phyloP scores from a whole-genome alignment of 1,140 invertebrate species.

The Megathymus violae region DNA sequence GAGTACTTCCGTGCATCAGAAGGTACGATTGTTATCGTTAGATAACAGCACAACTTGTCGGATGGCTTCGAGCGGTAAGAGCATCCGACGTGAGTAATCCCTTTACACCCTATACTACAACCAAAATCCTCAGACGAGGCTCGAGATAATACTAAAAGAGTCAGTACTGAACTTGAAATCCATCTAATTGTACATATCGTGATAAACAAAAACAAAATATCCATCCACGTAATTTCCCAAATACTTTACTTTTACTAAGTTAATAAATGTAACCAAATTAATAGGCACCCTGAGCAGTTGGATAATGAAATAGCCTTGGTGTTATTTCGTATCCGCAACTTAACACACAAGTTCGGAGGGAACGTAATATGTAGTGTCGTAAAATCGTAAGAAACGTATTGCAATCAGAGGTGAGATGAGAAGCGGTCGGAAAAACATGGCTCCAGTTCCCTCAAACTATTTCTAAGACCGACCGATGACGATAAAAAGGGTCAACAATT shows the following conservation, averaged over 20 bases:
- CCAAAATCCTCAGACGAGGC: too few species aligned
- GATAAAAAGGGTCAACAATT: slow-evolving; percentile 62
- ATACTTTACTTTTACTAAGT: slow-evolving; percentile 1
- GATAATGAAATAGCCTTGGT: slow-evolving; percentile 28
- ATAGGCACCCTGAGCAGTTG: slow-evolving; percentile 1
- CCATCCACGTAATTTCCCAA: background rate
- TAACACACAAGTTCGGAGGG: slow-evolving; percentile 48
- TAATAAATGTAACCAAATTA: slow-evolving; percentile 31
- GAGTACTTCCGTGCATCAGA: too few species aligned
- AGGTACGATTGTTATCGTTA: too few species aligned
- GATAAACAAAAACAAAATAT: too few species aligned
- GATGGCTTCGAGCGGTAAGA: too few species aligned
- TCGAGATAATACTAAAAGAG: too few species aligned
- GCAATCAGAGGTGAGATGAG: slow-evolving; percentile 69
- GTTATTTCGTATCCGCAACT: slow-evolving; percentile 51
- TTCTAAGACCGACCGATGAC: slow-evolving; percentile 32
- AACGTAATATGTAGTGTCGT: slow-evolving; percentile 59
- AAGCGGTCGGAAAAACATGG: slow-evolving; percentile 42
- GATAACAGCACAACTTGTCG: too few species aligned
- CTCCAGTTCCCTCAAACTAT: slow-evolving; percentile 24
- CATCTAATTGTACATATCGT: too few species aligned
- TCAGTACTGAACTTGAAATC: too few species aligned
- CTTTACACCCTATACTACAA: too few species aligned
- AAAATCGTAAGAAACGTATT: slow-evolving; percentile 64
- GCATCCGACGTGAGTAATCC: too few species aligned